Percentiles rank a stretch among this genome's conserved stretches.
These are phyloP conservation scores for Episyrphus balteatus DNA, from an alignment of 1,140 invertebrate genomes.

Conservation along the genomic window DNA sequence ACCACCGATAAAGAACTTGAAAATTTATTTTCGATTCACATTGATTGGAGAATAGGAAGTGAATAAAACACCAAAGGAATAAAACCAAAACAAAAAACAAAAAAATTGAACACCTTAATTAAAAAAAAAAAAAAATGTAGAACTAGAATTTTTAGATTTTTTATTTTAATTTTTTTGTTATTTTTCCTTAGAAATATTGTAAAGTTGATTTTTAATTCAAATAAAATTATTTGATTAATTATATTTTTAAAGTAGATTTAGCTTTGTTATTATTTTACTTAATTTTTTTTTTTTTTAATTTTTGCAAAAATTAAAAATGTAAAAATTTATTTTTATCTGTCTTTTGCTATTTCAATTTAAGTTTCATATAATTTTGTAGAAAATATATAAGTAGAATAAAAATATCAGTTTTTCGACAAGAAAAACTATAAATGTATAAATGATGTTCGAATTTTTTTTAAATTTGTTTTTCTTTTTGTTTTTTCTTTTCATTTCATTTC, in stretches of 20 bases:
- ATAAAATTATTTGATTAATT: constrained; percentile 13
- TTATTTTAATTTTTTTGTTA: no score
- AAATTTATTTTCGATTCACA: no score
- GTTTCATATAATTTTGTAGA: background rate
- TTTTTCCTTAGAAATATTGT: no score
- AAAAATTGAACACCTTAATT: no score
- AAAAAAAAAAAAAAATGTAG: no score
- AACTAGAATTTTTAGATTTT: no score
- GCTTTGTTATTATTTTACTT: constrained; percentile 13
- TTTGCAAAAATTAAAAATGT: background rate
- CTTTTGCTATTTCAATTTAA: background rate
- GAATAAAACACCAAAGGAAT: no score
- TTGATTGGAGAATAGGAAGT: no score
- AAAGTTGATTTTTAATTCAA: constrained; percentile 23
- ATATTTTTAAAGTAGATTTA: constrained; percentile 13
- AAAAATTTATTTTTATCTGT: background rate
- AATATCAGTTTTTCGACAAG: background rate
- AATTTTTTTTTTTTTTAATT: background rate
- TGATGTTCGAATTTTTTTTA: constrained; percentile 13
- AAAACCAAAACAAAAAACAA: no score
- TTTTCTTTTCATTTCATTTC: constrained; percentile 37
- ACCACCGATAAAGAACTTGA: no score
- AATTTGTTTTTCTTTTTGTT: constrained; percentile 21
- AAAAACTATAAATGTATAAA: background rate
- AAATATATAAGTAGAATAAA: background rate